Conservation (phyloP, 2,113 vertebrate species). For the Chloroceryle aenea region DNA sequence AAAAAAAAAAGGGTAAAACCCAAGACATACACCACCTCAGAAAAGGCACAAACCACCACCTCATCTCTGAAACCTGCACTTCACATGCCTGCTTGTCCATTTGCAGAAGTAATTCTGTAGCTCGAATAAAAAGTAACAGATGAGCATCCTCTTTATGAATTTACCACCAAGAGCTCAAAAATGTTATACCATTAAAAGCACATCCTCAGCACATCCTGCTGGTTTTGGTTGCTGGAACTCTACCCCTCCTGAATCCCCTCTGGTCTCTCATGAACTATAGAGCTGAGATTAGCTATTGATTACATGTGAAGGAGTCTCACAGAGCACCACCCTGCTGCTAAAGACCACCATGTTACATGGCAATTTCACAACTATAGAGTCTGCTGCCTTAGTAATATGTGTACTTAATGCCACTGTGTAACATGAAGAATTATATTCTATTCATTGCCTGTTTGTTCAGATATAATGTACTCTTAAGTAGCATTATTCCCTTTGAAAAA, state of each 20-base stretch:
- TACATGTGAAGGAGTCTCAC: conserved; percentile 72
- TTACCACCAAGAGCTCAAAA: conserved; percentile 65
- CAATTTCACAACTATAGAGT: conserved; percentile 74
- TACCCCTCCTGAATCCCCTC: neutral
- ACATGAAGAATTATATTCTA: conserved; percentile 66
- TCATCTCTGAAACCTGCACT: neutral
- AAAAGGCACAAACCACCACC: neutral
- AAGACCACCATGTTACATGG: conserved; percentile 66
- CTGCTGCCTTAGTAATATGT: conserved; percentile 75
- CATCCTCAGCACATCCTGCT: conserved; percentile 63
- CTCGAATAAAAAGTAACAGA: conserved; percentile 60
- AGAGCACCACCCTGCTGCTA: conserved; percentile 68
- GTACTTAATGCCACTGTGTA: conserved; percentile 69
- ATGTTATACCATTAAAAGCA: conserved; percentile 68
- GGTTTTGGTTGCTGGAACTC: conserved; percentile 42
- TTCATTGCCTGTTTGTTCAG: conserved; percentile 70
- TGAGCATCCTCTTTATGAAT: conserved; percentile 48
- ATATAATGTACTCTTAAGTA: conserved; percentile 41
- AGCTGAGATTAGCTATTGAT: conserved; percentile 80
- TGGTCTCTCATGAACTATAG: conserved; percentile 63
- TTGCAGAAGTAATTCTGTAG: conserved; percentile 43
- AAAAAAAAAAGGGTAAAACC: neutral
- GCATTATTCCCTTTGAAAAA: conserved; percentile 60
- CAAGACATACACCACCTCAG: neutral
- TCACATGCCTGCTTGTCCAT: neutral